Evolutionary conservation across 2,888 invertebrate genomes (phyloP).

Genomic region (Drosophila flavopinicola): DNA sequence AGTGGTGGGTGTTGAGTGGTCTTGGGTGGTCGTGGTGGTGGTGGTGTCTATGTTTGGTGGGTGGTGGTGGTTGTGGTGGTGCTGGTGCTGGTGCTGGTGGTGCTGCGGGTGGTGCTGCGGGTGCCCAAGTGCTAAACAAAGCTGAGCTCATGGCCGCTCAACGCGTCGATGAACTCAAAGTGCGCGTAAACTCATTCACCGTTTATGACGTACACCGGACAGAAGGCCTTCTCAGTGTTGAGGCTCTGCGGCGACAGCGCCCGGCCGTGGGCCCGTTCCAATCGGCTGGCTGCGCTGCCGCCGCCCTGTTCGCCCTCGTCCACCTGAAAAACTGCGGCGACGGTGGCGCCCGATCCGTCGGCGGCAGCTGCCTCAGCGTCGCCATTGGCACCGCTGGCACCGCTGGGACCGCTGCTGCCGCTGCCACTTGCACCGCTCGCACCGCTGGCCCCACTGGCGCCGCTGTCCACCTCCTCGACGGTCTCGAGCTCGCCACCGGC

Average conservation of each 20-base stretch:
- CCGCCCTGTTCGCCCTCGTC: constrained; percentile 52
- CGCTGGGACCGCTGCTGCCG: background rate
- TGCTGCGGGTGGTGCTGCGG: background rate
- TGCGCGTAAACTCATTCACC: constrained; percentile 83
- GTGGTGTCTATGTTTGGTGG: constrained; percentile 25
- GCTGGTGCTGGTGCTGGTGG: constrained; percentile 2
- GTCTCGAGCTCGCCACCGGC: constrained; percentile 81
- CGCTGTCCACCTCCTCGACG: constrained; percentile 80
- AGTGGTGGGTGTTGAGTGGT: too few species aligned
- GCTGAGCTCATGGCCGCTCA: constrained; percentile 79
- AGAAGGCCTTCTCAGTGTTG: constrained; percentile 76
- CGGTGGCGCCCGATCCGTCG: background rate
- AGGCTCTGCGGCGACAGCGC: constrained; percentile 76
- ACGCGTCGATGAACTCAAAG: constrained; percentile 82
- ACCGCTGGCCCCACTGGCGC: constrained; percentile 34
- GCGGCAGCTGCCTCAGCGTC: background rate
- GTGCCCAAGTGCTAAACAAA: constrained; percentile 62
- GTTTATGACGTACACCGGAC: constrained; percentile 82
- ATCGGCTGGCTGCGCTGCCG: constrained; percentile 49
- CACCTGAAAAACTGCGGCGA: background rate
- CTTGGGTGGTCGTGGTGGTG: constrained; percentile 13
- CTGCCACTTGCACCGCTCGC: constrained; percentile 25
- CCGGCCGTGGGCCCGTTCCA: constrained; percentile 50
- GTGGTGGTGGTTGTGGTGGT: too few species aligned
- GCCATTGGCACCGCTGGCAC: background rate